Conservation (phyloP, 2,888 invertebrate species). For the Pseudoips prasinana region DNA sequence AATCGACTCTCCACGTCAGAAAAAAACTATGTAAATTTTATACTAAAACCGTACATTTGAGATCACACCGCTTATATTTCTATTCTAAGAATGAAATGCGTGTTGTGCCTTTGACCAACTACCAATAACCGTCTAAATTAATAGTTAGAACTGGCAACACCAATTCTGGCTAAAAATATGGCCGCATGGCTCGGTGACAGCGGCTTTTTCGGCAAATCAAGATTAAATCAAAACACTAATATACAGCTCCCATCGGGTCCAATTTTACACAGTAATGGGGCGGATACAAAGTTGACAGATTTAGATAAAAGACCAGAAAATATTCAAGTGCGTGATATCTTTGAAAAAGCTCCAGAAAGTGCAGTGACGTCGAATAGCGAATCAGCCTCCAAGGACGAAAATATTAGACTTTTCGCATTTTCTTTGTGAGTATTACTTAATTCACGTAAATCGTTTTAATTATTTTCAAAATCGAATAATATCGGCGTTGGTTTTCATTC, state of each 20-base stretch:
- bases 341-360: slow-evolving; percentile 31
- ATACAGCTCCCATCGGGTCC: slow-evolving; percentile 24
- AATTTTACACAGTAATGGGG: slow-evolving; percentile 27
- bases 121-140: no score
- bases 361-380: slow-evolving; percentile 43
- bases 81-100: no score
- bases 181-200: slow-evolving; percentile 69
- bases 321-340: slow-evolving; percentile 30
- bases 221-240: slow-evolving; percentile 22
- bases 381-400: slow-evolving; percentile 39
- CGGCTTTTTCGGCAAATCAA: slow-evolving; percentile 36
- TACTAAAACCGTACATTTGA: no score
- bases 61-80: no score
- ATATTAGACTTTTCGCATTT: slow-evolving; percentile 33
- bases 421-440: slow-evolving; percentile 52
- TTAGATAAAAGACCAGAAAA: slow-evolving; percentile 27
- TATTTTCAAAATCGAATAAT: no score
- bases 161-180: slow-evolving; percentile 57
- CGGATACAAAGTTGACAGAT: slow-evolving; percentile 26
- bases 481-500: no score
- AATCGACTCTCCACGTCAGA: no score
- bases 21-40: no score
- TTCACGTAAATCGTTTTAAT: no score
- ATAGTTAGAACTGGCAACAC: slow-evolving; percentile 16
- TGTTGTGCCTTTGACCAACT: no score